phyloP scores from a whole-genome alignment of 2,888 invertebrate species.

The Xestia sexstrigata region DNA sequence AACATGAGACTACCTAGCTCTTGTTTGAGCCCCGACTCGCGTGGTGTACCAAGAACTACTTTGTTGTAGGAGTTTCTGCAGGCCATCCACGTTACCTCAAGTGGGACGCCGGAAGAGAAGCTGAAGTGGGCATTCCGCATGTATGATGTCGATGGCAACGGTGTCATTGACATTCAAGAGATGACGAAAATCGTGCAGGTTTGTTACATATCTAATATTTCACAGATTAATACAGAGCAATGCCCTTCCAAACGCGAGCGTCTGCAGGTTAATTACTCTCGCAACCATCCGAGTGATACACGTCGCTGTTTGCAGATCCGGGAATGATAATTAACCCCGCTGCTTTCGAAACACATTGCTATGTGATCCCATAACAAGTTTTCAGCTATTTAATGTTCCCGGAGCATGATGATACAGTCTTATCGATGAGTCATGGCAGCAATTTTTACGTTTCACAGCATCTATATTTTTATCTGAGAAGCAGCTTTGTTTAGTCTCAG shows the following conservation, averaged over 20 bases:
- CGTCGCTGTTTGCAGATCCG: not conserved
- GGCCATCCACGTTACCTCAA: slow-evolving; percentile 99
- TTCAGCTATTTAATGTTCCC: slow-evolving; percentile 33
- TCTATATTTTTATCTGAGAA: slow-evolving; percentile 59
- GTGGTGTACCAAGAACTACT: slow-evolving; percentile 67
- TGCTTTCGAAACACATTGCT: slow-evolving; percentile 15
- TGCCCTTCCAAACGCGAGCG: slow-evolving; percentile 17
- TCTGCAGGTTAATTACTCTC: slow-evolving; percentile 26
- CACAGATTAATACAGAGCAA: slow-evolving; percentile 35
- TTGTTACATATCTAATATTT: slow-evolving; percentile 68
- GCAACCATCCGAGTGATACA: not conserved
- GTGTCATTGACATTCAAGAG: slow-evolving; percentile 99
- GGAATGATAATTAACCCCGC: slow-evolving; percentile 10
- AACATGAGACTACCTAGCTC: slow-evolving; percentile 59
- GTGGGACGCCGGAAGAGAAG: slow-evolving; percentile 99
- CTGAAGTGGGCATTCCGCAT: slow-evolving; percentile 99
- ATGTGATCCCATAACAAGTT: slow-evolving; percentile 13
- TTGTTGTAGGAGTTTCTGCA: slow-evolving; percentile 97
- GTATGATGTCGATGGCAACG: slow-evolving; percentile 99
- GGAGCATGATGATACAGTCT: slow-evolving; percentile 17
- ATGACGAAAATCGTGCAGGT: slow-evolving; percentile 99
- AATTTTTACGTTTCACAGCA: slow-evolving; percentile 39
- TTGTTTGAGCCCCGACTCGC: slow-evolving; percentile 62
- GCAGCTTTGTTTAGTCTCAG: slow-evolving; percentile 61
- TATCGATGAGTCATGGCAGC: slow-evolving; percentile 48